Conservation (phyloP, 2,113 vertebrate species). For the Gnathonemus longibarbis region DNA sequence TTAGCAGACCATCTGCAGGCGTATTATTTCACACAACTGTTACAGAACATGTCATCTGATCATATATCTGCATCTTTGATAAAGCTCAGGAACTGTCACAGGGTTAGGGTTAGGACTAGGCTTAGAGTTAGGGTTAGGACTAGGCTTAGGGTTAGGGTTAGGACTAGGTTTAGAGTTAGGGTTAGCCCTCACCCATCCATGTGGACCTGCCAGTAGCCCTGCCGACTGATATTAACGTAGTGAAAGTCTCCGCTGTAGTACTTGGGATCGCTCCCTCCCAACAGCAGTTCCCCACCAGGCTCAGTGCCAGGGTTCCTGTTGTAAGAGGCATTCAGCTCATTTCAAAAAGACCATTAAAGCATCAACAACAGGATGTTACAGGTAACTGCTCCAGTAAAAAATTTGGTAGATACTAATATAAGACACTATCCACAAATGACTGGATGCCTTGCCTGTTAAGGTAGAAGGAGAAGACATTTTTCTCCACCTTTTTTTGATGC, state of each 20-base stretch:
- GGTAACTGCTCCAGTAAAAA: neutral
- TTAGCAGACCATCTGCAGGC: neutral
- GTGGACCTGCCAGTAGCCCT: slow-evolving; percentile 92
- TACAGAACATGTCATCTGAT: neutral
- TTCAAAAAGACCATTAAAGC: neutral
- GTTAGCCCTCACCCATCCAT: slow-evolving; percentile 74
- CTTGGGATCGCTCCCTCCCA: slow-evolving; percentile 81
- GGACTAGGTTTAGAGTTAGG: neutral
- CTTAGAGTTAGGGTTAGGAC: neutral
- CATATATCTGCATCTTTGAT: neutral
- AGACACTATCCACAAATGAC: neutral
- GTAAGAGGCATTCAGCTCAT: neutral
- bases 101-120: neutral
- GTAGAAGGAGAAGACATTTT: slow-evolving; percentile 91
- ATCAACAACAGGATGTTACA: neutral
- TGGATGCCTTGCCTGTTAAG: slow-evolving; percentile 75
- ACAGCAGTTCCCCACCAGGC: slow-evolving; percentile 80
- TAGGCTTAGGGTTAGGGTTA: neutral
- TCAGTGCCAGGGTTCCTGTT: slow-evolving; percentile 70
- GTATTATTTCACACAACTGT: neutral
- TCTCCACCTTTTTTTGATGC: slow-evolving; percentile 71
- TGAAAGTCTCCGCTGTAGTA: slow-evolving; percentile 74
- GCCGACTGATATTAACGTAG: slow-evolving; percentile 74
- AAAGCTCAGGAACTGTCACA: neutral
- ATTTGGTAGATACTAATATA: neutral